These are phyloP conservation scores for Drosophila mimica DNA, from an alignment of 2,888 invertebrate species.

Conservation along the genomic window DNA sequence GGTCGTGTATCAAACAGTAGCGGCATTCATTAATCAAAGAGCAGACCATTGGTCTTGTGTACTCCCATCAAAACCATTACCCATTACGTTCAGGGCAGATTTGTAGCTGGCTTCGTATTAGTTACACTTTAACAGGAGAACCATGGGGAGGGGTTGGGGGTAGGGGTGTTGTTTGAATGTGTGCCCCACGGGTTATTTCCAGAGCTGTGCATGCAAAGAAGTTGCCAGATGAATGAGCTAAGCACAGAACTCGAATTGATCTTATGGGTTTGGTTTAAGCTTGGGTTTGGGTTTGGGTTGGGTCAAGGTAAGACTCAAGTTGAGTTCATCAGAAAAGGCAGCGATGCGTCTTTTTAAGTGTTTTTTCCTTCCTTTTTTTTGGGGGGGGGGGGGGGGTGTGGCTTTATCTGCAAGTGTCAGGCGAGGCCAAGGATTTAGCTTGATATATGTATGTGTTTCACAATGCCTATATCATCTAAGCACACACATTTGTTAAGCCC, in stretches of 20 bases:
- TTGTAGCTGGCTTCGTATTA: conserved; percentile 53
- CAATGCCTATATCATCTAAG: background rate
- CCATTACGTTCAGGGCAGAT: conserved; percentile 35
- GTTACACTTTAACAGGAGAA: conserved; percentile 61
- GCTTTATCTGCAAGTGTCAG: conserved; percentile 36
- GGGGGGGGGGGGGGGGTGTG: no score
- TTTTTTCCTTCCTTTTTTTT: background rate
- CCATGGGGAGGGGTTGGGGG: background rate
- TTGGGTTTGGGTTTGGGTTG: conserved; percentile 30
- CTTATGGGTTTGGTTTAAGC: conserved; percentile 32
- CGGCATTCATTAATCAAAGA: conserved; percentile 75
- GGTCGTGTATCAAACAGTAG: conserved; percentile 66
- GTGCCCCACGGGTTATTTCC: conserved; percentile 31
- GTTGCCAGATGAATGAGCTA: conserved; percentile 30
- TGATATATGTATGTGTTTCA: conserved; percentile 1
- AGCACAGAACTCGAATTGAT: conserved; percentile 23
- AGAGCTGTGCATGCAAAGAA: conserved; percentile 51
- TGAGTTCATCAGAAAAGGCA: conserved; percentile 49
- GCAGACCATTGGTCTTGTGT: conserved; percentile 47
- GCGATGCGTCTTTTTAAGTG: conserved; percentile 38
- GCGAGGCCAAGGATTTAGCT: conserved; percentile 40
- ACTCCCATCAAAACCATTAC: conserved; percentile 35
- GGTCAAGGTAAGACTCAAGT: conserved; percentile 52
- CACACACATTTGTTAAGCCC: conserved; percentile 7
- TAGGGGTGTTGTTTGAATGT: background rate